Conservation (phyloP, 2,113 vertebrate genomes). For the Dolichotis patagonum region DNA sequence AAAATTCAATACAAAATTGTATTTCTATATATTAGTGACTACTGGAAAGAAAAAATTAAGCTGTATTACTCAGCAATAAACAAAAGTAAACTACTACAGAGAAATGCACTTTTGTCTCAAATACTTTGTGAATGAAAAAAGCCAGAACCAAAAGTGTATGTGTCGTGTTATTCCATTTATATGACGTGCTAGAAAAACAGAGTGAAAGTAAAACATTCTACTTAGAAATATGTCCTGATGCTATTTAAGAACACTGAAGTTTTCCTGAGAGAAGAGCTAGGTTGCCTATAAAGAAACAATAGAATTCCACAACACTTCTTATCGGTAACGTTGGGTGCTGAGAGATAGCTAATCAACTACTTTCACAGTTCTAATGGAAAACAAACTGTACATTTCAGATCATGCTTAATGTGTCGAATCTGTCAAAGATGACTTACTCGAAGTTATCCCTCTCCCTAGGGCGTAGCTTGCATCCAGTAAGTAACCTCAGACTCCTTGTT, state of each 20-base stretch:
- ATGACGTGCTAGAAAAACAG: background rate
- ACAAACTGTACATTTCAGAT: background rate
- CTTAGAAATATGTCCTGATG: background rate
- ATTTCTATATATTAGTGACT: background rate
- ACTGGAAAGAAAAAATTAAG: background rate
- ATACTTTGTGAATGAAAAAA: conserved; percentile 2
- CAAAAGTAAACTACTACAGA: background rate
- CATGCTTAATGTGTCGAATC: too few relatives aligned
- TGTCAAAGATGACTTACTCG: background rate
- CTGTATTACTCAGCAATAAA: background rate
- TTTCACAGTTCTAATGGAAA: conserved; percentile 16
- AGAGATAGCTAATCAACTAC: background rate
- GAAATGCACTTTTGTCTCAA: background rate
- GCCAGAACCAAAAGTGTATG: background rate
- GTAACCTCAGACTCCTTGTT: background rate
- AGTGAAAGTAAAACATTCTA: background rate
- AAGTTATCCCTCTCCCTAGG: background rate
- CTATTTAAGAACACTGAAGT: background rate
- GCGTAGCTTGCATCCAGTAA: background rate
- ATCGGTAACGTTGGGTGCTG: background rate
- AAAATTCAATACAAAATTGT: background rate
- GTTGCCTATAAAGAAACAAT: background rate
- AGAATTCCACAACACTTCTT: background rate
- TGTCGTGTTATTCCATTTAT: background rate
- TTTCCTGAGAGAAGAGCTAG: background rate